Percentiles rank a stretch among this genome's conserved stretches.
Conservation (phyloP, 2,113 vertebrate species). For the Laterallus jamaicensis region DNA sequence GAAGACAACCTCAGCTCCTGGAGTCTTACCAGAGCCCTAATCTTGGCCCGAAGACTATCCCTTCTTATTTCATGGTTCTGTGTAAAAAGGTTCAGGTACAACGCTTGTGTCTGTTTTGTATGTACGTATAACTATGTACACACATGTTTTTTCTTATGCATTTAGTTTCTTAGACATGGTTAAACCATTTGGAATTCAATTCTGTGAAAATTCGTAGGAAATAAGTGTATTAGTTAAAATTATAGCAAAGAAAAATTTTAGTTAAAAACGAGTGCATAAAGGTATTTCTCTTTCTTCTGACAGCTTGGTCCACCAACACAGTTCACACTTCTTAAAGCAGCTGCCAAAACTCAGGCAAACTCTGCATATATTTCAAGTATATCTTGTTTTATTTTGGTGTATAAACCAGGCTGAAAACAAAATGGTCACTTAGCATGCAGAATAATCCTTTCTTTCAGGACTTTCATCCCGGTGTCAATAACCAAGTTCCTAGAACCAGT, state of each 20-base stretch:
- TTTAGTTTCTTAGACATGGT: not conserved
- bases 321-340: not conserved
- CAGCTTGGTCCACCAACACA: rapidly evolving
- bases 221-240: not conserved
- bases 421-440: not conserved
- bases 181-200: not conserved
- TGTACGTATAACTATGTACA: rapidly evolving
- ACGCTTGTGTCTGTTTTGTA: not conserved
- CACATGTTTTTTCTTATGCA: not conserved
- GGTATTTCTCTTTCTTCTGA: not conserved
- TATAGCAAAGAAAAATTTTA: not conserved
- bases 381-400: not conserved
- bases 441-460: not conserved
- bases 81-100: not conserved
- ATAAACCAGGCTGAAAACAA: not conserved
- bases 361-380: not conserved
- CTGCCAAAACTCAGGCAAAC: not conserved
- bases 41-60: not conserved
- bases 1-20: not conserved
- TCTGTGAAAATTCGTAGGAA: not conserved
- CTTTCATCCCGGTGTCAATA: not conserved
- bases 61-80: not conserved
- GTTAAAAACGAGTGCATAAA: not conserved
- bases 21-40: not conserved
- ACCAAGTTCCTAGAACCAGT: not conserved